Percentiles rank a stretch among this genome's conserved stretches.
Evolutionary conservation across 2,113 vertebrate species (phyloP).

Genomic region (Meleagris gallopavo): DNA sequence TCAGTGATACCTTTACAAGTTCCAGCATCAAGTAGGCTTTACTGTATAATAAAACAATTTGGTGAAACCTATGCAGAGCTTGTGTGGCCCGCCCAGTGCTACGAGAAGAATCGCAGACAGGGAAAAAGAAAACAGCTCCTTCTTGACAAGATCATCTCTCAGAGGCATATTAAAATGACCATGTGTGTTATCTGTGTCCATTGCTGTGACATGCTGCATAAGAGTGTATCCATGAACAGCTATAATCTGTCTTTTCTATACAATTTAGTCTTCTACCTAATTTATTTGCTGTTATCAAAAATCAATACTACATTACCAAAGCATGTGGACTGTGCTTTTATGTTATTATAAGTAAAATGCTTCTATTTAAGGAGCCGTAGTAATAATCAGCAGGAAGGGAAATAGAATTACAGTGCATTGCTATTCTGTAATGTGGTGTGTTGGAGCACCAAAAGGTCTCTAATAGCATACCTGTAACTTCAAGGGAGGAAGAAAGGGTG

Average conservation of each 20-base stretch:
- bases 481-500: background rate
- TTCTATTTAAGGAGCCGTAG: background rate
- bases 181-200: background rate
- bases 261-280: background rate
- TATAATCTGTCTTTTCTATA: background rate
- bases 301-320: background rate
- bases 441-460: background rate
- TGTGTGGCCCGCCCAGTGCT: background rate
- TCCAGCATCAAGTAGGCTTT: background rate
- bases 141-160: background rate
- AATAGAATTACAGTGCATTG: background rate
- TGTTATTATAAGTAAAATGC: background rate
- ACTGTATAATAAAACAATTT: background rate
- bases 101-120: background rate
- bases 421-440: background rate
- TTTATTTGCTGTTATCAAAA: background rate
- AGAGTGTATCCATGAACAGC: background rate
- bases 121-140: background rate
- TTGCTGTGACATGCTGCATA: background rate
- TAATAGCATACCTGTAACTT: background rate
- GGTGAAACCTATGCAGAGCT: background rate
- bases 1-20: background rate
- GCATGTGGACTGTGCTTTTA: background rate
- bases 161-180: background rate
- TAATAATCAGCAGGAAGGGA: background rate